Evolutionary conservation across 2,888 invertebrate species (phyloP), one percentile per base, ranked within the genome.

Genomic region (Rutpela maculata): DNA sequence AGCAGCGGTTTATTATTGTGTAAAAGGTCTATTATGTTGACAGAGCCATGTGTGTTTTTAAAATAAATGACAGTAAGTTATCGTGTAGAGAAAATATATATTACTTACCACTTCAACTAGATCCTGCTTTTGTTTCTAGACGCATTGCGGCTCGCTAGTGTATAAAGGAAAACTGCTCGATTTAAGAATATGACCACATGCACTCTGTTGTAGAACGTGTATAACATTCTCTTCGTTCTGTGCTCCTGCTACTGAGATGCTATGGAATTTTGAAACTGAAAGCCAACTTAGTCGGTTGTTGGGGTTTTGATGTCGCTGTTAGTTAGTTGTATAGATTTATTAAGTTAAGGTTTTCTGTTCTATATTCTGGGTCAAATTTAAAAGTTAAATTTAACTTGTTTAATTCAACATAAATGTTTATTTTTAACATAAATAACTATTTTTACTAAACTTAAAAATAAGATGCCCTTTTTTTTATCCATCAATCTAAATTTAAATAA

Each of bases 141-240:
- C 69, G 69, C 69, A 69, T 69, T 69, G 69, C 69, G 69, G 69
- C 69, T 69, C n/a, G 31, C 57, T 35, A 1, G 57, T 50, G 56
- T 55, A 31, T 59, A 69, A 69, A 31, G 57, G 69, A 69, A 68
- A 55, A 56, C 68, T 65, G 65, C 65, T 65, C 65, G 65, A 65
- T 65, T 65, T 43, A 43, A 43, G 38, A 65, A 22, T 31, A 22
- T 55, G 56, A 68, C 55, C 68, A 68, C 68, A 68, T 56, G 55
- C 68, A 31, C 43, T 35, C 11, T 57, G 56, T 18, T 17, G 17
- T 22, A 26, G 9, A 19, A 5, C 31, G 15, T 43, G 26, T 19
- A 11, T 10, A 18, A 1, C 35, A 17, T 11, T 57, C 18, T 18
- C 69, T 56, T 35, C 3, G 31, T 59, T 69, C 57, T 69, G 59